A percentile compares a stretch with the other conserved stretches of the same genome.
phyloP scores from a whole-genome alignment of 2,113 vertebrate species.

The Orthochromis indermauri region DNA sequence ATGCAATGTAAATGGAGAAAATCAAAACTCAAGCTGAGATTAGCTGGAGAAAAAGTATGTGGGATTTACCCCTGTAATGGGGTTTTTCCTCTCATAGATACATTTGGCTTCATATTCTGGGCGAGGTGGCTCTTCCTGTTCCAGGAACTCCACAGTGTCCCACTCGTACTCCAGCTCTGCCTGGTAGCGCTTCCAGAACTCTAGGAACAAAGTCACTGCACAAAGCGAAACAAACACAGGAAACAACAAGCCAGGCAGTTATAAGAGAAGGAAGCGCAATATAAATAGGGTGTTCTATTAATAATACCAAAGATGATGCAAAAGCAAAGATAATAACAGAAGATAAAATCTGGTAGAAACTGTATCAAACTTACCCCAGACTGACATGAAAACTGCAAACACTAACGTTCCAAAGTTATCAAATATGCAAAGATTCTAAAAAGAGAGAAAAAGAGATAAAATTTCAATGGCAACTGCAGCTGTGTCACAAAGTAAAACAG shows the following conservation, averaged over 20 bases:
- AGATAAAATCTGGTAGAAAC: neutral
- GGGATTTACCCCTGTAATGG: slow-evolving; percentile 52
- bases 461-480: neutral
- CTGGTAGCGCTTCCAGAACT: slow-evolving; percentile 93
- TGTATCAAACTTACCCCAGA: slow-evolving; percentile 81
- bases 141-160: slow-evolving; percentile 88
- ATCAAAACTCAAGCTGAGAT: neutral
- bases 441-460: neutral
- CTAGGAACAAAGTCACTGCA: slow-evolving; percentile 86
- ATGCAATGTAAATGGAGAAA: neutral
- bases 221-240: neutral
- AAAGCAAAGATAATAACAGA: neutral
- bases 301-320: neutral
- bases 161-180: slow-evolving; percentile 88
- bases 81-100: slow-evolving; percentile 74
- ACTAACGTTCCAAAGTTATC: slow-evolving; percentile 90
- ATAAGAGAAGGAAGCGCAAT: neutral
- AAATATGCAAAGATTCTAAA: slow-evolving; percentile 89
- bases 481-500: neutral
- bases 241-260: neutral
- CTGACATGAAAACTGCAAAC: slow-evolving; percentile 91
- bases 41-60: neutral
- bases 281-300: neutral
- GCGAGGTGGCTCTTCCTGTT: slow-evolving; percentile 83
- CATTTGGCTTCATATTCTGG: slow-evolving; percentile 89